A percentile compares a stretch with the other conserved stretches of the same genome.
Conservation (phyloP, 2,888 invertebrate genomes). For the Drosophila mercatorum region DNA sequence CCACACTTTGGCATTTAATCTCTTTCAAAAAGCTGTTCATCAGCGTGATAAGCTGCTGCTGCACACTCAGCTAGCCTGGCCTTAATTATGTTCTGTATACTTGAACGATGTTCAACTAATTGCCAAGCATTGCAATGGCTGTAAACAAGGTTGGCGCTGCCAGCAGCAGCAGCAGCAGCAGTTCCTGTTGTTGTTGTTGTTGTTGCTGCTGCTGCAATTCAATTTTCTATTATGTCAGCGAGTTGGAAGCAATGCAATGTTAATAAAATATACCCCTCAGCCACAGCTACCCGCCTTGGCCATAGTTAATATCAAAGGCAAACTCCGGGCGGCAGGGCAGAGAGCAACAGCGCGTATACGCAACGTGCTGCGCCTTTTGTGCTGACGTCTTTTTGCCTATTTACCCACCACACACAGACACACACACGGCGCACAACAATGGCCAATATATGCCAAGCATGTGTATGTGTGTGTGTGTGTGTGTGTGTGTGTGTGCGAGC, state of each 20-base stretch:
- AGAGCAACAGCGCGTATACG: slow-evolving; percentile 62
- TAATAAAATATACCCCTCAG: slow-evolving; percentile 59
- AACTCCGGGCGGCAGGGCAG: slow-evolving; percentile 15
- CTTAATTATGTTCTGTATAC: slow-evolving; percentile 74
- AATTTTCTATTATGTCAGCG: slow-evolving; percentile 76
- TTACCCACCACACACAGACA: slow-evolving; percentile 38
- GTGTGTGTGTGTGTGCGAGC: slow-evolving; percentile 29
- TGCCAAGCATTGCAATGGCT: slow-evolving; percentile 58
- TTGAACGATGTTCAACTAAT: slow-evolving; percentile 69
- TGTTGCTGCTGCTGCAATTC: slow-evolving; percentile 61
- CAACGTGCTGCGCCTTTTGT: slow-evolving; percentile 72
- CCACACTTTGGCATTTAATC: background rate
- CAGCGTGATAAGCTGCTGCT: background rate
- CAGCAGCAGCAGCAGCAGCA: background rate
- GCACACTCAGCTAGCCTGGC: slow-evolving; percentile 36
- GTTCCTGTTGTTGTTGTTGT: background rate
- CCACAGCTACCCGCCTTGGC: background rate
- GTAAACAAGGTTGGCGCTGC: slow-evolving; percentile 25
- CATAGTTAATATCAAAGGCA: slow-evolving; percentile 55
- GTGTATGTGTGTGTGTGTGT: slow-evolving; percentile 35
- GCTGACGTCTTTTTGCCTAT: slow-evolving; percentile 61
- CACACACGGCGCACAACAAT: slow-evolving; percentile 50
- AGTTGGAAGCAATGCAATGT: slow-evolving; percentile 76
- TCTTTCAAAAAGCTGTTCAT: background rate
- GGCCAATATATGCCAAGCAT: slow-evolving; percentile 56